phyloP scores from a whole-genome alignment of 2,113 vertebrate species.

The Sardina pilchardus region DNA sequence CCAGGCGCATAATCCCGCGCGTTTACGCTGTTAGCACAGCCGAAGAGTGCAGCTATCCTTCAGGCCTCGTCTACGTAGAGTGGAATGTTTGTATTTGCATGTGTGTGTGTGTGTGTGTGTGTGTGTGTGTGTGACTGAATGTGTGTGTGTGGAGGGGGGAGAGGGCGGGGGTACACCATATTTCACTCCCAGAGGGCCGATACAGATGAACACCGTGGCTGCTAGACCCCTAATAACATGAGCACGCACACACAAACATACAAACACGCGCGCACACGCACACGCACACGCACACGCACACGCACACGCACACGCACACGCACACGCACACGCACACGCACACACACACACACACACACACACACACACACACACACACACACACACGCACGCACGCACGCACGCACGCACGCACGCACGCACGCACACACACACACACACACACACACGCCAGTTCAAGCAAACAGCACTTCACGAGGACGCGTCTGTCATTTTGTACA shows the following conservation, averaged over 20 bases:
- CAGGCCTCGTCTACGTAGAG: neutral
- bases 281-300: slow-evolving; percentile 43
- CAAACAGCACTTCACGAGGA: neutral
- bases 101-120: neutral
- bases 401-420: slow-evolving; percentile 2
- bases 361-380: slow-evolving; percentile 31
- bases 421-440: slow-evolving; percentile 38
- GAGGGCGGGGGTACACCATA: neutral
- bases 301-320: no score
- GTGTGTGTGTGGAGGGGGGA: neutral
- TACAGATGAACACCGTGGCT: neutral
- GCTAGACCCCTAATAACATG: neutral
- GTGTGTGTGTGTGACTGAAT: neutral
- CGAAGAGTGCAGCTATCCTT: neutral
- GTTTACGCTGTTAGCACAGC: neutral
- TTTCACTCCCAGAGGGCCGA: neutral
- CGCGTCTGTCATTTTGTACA: neutral
- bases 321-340: slow-evolving; percentile 43
- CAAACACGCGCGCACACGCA: slow-evolving; percentile 22
- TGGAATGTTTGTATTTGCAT: slow-evolving; percentile 1
- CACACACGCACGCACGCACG: slow-evolving; percentile 39
- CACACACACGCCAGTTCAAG: neutral
- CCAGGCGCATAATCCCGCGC: neutral
- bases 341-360: slow-evolving; percentile 39
- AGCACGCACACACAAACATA: neutral